Evolutionary conservation across 2,113 vertebrate species (phyloP), one percentile per base, ranked within the genome.

Genomic region (Galemys pyrenaicus): DNA sequence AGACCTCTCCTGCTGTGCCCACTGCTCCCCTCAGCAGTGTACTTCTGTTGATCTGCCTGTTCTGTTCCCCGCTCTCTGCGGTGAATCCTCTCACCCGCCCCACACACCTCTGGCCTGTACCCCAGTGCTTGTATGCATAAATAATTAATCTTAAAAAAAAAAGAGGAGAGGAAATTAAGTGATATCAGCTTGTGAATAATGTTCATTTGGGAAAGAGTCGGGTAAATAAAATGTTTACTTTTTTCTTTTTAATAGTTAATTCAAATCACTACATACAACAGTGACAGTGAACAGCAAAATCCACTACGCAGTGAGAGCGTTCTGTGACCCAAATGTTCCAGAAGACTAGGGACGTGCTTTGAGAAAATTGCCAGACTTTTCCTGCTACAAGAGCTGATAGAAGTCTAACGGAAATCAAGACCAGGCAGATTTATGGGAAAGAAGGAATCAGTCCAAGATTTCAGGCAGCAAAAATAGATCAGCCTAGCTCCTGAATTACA

Each of bases 401-500:
- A 54, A 88, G 71, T 93, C 77, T 81, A 73, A 84, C 46, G 44
- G 78, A 89, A 95, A 92, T 92, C 60, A 92, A 95, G 91, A 95
- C 86, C 89, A 94, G 92, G 94, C 68, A 46, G 0, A 94, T 77
- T 74, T 85, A 0, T 20, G 54, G 87, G 51, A 95, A 95, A 89
- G 37, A 94, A 95, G 73, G 78, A 95, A 93, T 67, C 46, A 19
- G 64, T 85, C 94, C 96, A 97, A 93, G 49, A 89, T 68, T 85
- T 96, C 95, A 96, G 92, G 70, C 26, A 96, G 96, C 80, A 97
- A 94, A 95, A 97, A 92, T 68, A 97, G 92, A 82, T 96, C 92
- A 88, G 82, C 82, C 81, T 75, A 92, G 87, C 85, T 90, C 84
- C 67, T 67, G 95, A 97, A 92, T 6, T 37, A 75, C 68, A 92